Evolutionary conservation across 1,140 invertebrate genomes (phyloP), one percentile per base, ranked within the genome.

Genomic region (Cotesia glomerata): DNA sequence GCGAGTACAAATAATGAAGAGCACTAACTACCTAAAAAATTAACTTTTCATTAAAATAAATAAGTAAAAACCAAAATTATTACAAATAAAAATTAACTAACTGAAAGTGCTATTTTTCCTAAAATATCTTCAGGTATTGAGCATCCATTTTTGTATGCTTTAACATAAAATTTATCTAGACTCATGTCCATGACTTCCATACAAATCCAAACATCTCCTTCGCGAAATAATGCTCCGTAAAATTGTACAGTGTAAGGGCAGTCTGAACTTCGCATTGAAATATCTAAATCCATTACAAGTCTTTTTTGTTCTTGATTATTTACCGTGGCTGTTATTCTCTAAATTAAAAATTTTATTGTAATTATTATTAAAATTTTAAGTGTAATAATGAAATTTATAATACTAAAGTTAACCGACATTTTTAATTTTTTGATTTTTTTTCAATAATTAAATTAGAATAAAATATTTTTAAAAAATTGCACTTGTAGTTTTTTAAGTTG

Each of bases 181-280:
- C 97, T 98, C 75, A 95, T 98, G 78, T 97, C 95, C 98, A 99
- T 99, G 9, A 99, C 92, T 88, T 99, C 98, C 98, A 99, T 99
- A 84, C 97, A 99, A 81, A 99, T 99, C 97, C 97, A 99, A 35
- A 99, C 97, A 87, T 98, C 97, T 13, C 95, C 95, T 86, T 97
- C 95, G 58, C 95, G 92, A 80, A 99, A 98, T 79, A 99, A 92
- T 61, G 97, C 97, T 11, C 98, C 98, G 86, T 96, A 97, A 89
- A 98, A 99, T 81, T 98, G 95, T 2, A 99, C 98, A 59, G 98
- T 99, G 82, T 97, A 97, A 0, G 93, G 93, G 86, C 97, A 99
- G 78, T 96, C 97, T 79, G 97, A 97, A 73, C 95, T 97, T 75
- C 97, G 91, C 95, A 95, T 95, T 0, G 94, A 95, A 74, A 95